A percentile compares a stretch with the other conserved stretches of the same genome.
Conservation (phyloP, 2,113 vertebrate genomes). For the Gymnarchus niloticus region DNA sequence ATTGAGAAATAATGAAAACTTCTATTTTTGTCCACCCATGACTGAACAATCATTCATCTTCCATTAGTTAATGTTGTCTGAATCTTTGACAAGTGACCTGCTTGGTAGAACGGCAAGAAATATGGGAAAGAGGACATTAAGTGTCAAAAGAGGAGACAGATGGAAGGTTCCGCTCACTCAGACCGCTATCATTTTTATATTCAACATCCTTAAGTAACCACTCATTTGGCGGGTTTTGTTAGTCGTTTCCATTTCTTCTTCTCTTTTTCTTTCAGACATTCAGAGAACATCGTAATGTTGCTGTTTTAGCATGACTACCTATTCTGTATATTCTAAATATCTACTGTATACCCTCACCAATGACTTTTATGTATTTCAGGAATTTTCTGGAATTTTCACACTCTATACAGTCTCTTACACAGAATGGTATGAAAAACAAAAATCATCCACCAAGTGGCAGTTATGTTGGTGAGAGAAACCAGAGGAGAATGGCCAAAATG, state of each 20-base stretch:
- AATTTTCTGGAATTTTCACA: no score
- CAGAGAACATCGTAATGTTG: no score
- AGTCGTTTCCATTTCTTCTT: no score
- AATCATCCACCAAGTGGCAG: no score
- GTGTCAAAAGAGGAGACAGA: neutral
- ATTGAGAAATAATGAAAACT: constrained; percentile 4
- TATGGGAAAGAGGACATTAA: neutral
- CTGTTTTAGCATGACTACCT: no score
- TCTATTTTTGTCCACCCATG: neutral
- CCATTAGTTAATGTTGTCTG: neutral
- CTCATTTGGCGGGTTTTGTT: neutral
- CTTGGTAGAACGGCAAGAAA: neutral
- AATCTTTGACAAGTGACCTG: neutral
- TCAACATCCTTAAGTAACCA: neutral
- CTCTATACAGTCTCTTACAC: no score
- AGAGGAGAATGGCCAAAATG: no score
- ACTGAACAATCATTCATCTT: neutral
- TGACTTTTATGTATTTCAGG: no score
- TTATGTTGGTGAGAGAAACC: no score
- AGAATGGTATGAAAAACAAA: no score
- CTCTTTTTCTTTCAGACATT: no score
- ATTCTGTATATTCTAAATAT: neutral
- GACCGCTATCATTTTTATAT: neutral
- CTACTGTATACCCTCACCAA: neutral
- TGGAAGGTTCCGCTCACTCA: neutral